Evolutionary conservation across 2,797 vertebrate genomes (phyloP).

Genomic region (Melanotaenia maccullochi): DNA sequence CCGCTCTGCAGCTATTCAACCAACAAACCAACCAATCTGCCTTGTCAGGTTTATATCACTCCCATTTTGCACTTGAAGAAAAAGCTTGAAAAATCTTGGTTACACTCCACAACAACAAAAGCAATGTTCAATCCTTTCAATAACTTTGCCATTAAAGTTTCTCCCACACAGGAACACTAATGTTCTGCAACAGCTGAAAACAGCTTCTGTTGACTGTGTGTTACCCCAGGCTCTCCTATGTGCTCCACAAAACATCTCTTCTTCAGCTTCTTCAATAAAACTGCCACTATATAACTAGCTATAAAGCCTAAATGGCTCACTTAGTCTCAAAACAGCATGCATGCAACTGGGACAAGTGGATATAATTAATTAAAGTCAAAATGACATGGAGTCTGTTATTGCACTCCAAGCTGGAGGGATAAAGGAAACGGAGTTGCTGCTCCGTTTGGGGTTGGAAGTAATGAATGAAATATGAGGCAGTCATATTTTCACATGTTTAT

Average conservation of each 20-base stretch:
- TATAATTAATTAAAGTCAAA: constrained; percentile 50
- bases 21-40: not conserved
- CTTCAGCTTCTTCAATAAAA: constrained; percentile 31
- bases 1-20: not conserved
- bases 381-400: constrained; percentile 49
- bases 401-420: constrained; percentile 10
- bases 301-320: constrained; percentile 27
- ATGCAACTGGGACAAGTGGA: constrained; percentile 30
- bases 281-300: constrained; percentile 25
- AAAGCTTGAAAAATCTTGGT: constrained; percentile 9
- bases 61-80: not conserved
- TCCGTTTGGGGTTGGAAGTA: constrained; percentile 4
- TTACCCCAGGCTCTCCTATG: constrained; percentile 18
- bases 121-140: constrained; percentile 14
- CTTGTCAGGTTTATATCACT: not conserved
- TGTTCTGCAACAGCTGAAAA: constrained; percentile 39
- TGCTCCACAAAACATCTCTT: constrained; percentile 30
- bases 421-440: constrained; percentile 20
- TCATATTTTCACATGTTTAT: not conserved
- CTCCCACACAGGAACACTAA: constrained; percentile 34
- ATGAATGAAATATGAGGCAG: constrained; percentile 14
- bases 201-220: constrained; percentile 41
- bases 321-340: constrained; percentile 27
- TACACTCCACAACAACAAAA: constrained; percentile 10
- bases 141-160: constrained; percentile 36